These are phyloP conservation scores for Chaitophorus viminalis DNA, from an alignment of 2,888 invertebrate genomes.

Conservation along the genomic window DNA sequence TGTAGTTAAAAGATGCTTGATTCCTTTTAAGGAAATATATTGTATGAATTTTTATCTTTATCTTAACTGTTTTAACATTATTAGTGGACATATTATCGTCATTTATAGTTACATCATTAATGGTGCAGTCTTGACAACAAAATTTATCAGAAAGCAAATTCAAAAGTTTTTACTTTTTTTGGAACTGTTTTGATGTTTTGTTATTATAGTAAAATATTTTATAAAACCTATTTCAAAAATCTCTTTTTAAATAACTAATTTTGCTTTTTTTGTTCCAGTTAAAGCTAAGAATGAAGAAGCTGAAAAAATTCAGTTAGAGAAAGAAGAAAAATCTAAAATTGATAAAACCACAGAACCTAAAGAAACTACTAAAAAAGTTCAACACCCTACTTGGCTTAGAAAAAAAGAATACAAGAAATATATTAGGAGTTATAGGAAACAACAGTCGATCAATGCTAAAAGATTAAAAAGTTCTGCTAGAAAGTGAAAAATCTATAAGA, in stretches of 20 bases:
- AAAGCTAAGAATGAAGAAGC: conserved; percentile 51
- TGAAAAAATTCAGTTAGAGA: conserved; percentile 41
- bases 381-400: conserved; percentile 54
- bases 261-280: conserved; percentile 17
- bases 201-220: too few species aligned
- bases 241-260: background rate
- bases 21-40: too few species aligned
- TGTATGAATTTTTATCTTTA: too few species aligned
- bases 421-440: conserved; percentile 46
- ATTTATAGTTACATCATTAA: too few species aligned
- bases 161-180: too few species aligned
- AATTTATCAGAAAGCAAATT: too few species aligned
- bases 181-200: too few species aligned
- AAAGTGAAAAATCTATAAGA: conserved; percentile 17
- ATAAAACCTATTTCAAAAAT: too few species aligned
- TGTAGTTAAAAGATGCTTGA: too few species aligned
- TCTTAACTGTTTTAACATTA: too few species aligned
- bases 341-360: conserved; percentile 15
- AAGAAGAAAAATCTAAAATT: conserved; percentile 30
- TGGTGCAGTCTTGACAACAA: too few species aligned
- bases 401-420: conserved; percentile 60
- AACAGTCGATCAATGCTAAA: conserved; percentile 39
- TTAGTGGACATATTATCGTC: too few species aligned
- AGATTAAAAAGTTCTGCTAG: conserved; percentile 28
- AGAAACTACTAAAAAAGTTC: conserved; percentile 33